A percentile compares a stretch with the other conserved stretches of the same genome.
phyloP scores from a whole-genome alignment of 2,113 vertebrate genomes.

The Chamaetylas fuelleborni region DNA sequence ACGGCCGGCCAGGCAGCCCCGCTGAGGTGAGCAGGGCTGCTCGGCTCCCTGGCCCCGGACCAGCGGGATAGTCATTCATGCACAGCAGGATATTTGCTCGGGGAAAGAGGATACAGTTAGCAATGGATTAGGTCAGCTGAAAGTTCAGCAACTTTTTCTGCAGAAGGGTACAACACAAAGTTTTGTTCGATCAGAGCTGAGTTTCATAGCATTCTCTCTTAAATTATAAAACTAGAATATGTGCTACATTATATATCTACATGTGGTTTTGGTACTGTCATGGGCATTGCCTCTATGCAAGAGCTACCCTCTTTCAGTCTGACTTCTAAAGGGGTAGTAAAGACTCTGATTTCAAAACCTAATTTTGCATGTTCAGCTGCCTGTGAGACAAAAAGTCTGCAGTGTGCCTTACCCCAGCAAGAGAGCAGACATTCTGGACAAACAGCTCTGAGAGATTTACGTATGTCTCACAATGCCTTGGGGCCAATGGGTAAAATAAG shows the following conservation, averaged over 20 bases:
- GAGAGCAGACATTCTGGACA: not conserved
- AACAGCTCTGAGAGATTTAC: not conserved
- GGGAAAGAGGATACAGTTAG: not conserved
- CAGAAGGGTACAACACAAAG: not conserved
- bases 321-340: not conserved
- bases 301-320: not conserved
- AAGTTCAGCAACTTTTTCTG: slow-evolving; percentile 30
- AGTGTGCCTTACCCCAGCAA: not conserved
- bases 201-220: not conserved
- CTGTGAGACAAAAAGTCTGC: not conserved
- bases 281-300: not conserved
- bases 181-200: not conserved
- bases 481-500: not conserved
- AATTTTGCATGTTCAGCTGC: not conserved
- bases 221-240: not conserved
- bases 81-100: not conserved
- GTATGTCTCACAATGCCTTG: not conserved
- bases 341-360: not conserved
- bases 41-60: not conserved
- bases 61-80: not conserved
- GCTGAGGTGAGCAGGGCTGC: not conserved
- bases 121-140: slow-evolving; percentile 15
- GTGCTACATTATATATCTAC: not conserved
- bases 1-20: not conserved
- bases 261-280: not conserved